Evolutionary conservation across 37 sponge, comb jelly and placozoan species (phyloP).

Genomic region (Cliona cf. orientalis): DNA sequence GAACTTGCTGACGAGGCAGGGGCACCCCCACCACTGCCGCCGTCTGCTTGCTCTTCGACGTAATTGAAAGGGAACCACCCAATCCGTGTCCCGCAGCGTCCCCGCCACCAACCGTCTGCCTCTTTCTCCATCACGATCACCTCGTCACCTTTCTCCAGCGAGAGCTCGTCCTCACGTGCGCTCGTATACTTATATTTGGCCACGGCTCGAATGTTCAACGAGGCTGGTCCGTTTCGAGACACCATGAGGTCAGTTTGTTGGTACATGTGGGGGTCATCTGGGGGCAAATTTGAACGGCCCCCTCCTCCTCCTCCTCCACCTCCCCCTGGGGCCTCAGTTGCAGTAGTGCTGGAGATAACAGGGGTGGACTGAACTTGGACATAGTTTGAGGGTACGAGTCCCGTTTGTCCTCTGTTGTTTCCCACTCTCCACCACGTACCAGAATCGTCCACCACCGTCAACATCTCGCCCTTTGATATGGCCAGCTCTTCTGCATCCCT

Average conservation of each 20-base stretch:
- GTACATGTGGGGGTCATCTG: conserved; percentile 56
- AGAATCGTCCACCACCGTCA: conserved; percentile 63
- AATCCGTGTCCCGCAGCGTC: conserved; percentile 58
- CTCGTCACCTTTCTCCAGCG: conserved; percentile 84
- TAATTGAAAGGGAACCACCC: conserved; percentile 98
- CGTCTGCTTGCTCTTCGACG: conserved; percentile 76
- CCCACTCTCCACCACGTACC: conserved; percentile 88
- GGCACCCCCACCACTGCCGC: neutral
- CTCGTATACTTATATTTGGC: conserved; percentile 81
- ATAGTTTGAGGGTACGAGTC: conserved; percentile 89
- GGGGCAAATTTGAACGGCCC: conserved; percentile 13
- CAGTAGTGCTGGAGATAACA: neutral
- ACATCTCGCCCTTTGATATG: conserved; percentile 75
- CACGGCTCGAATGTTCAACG: conserved; percentile 67
- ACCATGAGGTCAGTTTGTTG: conserved; percentile 75
- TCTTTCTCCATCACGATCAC: conserved; percentile 91
- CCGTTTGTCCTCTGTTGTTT: conserved; percentile 59
- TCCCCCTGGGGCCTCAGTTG: neutral
- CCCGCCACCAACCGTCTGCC: conserved; percentile 97
- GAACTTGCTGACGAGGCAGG: neutral
- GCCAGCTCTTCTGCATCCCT: conserved; percentile 83
- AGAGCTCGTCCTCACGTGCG: conserved; percentile 83
- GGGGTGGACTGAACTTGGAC: conserved; percentile 30
- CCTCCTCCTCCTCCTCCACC: too few species aligned
- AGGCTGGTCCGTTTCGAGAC: conserved; percentile 3